Percentiles rank a stretch among this genome's conserved stretches.
Evolutionary conservation across 1,140 invertebrate species (phyloP).

Genomic region (Bombus superbus): DNA sequence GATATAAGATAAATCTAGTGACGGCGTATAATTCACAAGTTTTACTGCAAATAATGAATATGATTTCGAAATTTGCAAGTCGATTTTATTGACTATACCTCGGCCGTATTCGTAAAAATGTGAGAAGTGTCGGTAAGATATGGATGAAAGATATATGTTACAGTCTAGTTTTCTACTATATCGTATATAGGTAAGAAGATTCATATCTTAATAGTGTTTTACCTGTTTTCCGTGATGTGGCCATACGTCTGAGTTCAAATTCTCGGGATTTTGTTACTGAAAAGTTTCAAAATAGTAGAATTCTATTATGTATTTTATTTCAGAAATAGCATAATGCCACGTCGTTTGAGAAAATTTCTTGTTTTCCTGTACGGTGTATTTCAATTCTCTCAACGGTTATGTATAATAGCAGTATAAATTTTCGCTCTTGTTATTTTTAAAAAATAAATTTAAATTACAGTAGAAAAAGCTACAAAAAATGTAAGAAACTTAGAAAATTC

Average conservation of each 20-base stretch:
- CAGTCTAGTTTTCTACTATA: neutral
- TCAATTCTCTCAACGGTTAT: too few species aligned
- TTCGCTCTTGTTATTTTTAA: too few species aligned
- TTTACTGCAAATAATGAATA: too few species aligned
- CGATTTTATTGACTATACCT: too few species aligned
- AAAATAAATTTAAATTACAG: neutral
- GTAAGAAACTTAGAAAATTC: neutral
- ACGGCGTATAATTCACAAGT: too few species aligned
- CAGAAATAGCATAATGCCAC: constrained; percentile 56
- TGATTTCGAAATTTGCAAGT: neutral
- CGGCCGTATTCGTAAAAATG: too few species aligned
- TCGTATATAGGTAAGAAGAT: neutral
- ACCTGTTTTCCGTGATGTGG: neutral
- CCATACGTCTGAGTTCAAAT: neutral
- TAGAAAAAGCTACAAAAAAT: neutral
- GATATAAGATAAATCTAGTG: too few species aligned
- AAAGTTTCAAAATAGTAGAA: neutral
- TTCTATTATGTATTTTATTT: constrained; percentile 73
- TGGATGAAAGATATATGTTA: neutral
- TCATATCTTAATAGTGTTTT: neutral
- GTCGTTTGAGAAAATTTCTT: neutral
- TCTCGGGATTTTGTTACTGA: neutral
- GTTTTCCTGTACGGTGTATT: neutral
- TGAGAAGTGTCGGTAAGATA: neutral
- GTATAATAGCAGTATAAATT: neutral